Base-by-base conservation (phyloP, 2,113 vertebrate species). In the Salvelinus sp. region DNA sequence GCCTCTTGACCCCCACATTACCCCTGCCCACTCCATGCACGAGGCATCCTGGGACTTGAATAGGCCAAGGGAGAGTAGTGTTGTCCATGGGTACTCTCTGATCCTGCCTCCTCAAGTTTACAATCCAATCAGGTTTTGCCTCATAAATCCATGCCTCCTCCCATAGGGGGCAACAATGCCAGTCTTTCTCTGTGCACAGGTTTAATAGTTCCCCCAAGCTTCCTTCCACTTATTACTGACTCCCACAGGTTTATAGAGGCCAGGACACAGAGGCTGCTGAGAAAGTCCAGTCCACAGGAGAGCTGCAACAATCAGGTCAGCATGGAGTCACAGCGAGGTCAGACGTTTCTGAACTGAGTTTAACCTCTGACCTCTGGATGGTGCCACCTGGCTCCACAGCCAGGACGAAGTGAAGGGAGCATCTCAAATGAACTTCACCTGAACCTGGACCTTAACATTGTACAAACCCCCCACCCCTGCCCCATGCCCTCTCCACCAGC, bases 121-220 rank as follows among this genome's bases (percentile, higher is more conserved):
- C 92, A 95, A 91, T 94, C 94, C 94, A 94, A 96, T 93, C 95
- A 91, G 89, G 90, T 90, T 79, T 86, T 38, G 89, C 88, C 85
- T 89, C 95, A 95, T 95, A 96, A 97, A 96, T 95, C 95, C 95
- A 91, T 91, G 91, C 93, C 94, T 94, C 93, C 91, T 95, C 94
- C 93, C 91, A 89, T 89, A 92, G 90, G 87, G 90, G 82, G 84
- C 90, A 93, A 96, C 96, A 98, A 96, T 94, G 92, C 80, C n/a
- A 78, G 79, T 88, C 91, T 93, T 96, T 97, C 92, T 96, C 58
- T 90, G 33, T 72, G 71, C 4, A 75, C 87, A 23, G 6, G 82
- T 93, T 92, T 90, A 93, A 87, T 80, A 85, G 92, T 92, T 92
- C 83, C 89, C 93, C 79, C 76, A 33, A 85, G 93, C 91, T 82